phyloP scores from a whole-genome alignment of 2,888 invertebrate genomes.

The Dolomedes plantarius region DNA sequence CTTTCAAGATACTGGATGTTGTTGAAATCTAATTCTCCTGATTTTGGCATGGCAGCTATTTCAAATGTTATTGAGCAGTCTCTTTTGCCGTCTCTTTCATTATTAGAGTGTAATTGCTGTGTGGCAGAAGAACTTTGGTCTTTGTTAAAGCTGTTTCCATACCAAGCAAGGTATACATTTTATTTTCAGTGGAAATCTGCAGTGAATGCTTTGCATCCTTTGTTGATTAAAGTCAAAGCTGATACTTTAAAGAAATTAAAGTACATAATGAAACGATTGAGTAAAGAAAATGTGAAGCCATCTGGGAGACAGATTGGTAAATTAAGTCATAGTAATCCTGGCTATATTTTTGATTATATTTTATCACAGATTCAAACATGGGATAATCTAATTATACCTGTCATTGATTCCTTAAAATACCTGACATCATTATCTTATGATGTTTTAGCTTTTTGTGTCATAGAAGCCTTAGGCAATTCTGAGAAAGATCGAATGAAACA shows the following conservation, averaged over 20 bases:
- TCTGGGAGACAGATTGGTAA: conserved; percentile 97
- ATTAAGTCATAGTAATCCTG: conserved; percentile 95
- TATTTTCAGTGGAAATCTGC: conserved; percentile 99
- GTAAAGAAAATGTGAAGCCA: conserved; percentile 98
- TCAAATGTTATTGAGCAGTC: conserved; percentile 90
- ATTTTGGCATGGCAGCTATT: conserved; percentile 85
- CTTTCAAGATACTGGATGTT: conserved; percentile 78
- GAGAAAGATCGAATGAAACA: conserved; percentile 85
- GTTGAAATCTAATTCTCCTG: conserved; percentile 76
- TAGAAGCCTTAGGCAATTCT: conserved; percentile 91
- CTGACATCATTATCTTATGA: conserved; percentile 96
- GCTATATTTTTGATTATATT: conserved; percentile 95
- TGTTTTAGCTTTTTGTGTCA: conserved; percentile 94
- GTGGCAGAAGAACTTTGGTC: conserved; percentile 97
- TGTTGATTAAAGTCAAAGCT: conserved; percentile 88
- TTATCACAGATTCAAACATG: conserved; percentile 91
- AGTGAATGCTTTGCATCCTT: conserved; percentile 87
- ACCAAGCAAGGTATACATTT: conserved; percentile 89
- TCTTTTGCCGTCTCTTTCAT: conserved; percentile 91
- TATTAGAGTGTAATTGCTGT: conserved; percentile 95
- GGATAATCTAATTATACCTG: conserved; percentile 95
- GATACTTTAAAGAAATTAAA: conserved; percentile 93
- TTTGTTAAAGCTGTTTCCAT: conserved; percentile 89
- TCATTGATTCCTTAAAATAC: conserved; percentile 98
- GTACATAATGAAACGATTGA: conserved; percentile 93